Evolutionary conservation across 1,140 invertebrate species (phyloP), one percentile per base, ranked within the genome.

Genomic region (Matsumurasca onukii): DNA sequence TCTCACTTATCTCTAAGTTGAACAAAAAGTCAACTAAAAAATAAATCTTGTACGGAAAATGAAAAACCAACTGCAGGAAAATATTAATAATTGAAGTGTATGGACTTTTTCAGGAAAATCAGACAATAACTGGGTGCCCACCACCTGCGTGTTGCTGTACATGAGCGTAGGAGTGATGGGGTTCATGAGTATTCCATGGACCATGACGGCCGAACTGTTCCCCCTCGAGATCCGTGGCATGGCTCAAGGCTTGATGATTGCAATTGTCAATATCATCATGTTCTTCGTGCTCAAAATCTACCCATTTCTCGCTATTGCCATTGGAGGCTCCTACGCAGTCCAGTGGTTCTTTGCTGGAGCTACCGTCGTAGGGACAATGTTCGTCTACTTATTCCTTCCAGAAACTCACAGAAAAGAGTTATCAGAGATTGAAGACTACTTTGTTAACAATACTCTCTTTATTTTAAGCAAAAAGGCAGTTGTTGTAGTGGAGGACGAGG

Each of bases 401-500:
- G 90, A 92, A 78, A 92, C 90, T 0, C 88, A 90, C 75, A 84
- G 82, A 15, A 89, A 86, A 74, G 86, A 85, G 66, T 77, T 90
- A 1, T 83, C 83, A 1, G 88, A 91, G 73, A 90, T 91, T 69
- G 83, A 86, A 69, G 79, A 83, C n/a, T 85, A 86, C 72, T 86
- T 86, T 73, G 75, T 80, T 13, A 77, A 78, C 31, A 81, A 84
- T 72, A 69, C 69, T 17, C 45, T 73, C 57, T 73, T 71, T 49
- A 2, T 68, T 2, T 31, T 68, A 1, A 68, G 66, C 13, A 34
- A 68, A 22, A 34, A 34, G 22, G 65, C 13, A 70, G 48, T 61
- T 67, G n/a, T n/a, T n/a, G 25, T 17, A 48, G 13, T 30, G 24
- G 22, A 64, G 51, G 15, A 59, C 22, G 31, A 20, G 20, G 51